Conservation (phyloP, 2,113 vertebrate species). For the Daphoenositta chrysoptera region DNA sequence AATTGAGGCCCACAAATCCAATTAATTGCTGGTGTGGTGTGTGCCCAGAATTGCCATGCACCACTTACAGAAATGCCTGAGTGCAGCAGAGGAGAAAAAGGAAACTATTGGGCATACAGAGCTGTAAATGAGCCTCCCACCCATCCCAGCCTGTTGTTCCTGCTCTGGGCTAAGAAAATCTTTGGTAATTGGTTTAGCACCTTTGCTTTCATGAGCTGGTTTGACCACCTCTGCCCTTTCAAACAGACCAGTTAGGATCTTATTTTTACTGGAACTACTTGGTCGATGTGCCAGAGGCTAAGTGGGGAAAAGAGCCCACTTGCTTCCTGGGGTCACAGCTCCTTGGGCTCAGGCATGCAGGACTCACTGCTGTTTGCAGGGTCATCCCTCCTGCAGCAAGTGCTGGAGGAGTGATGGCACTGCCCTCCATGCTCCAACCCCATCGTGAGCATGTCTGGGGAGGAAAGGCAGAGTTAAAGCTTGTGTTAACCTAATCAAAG, state of each 20-base stretch:
- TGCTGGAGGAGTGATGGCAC: rapidly evolving
- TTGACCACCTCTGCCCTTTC: neutral
- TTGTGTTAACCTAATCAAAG: neutral
- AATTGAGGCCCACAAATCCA: slow-evolving; percentile 39
- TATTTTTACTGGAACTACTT: neutral
- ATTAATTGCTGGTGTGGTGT: slow-evolving; percentile 13
- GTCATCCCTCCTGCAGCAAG: neutral
- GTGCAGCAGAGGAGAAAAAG: neutral
- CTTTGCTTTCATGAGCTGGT: neutral
- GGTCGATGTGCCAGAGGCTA: neutral
- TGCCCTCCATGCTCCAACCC: rapidly evolving
- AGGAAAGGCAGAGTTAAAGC: neutral
- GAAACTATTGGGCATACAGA: neutral
- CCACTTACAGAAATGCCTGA: neutral
- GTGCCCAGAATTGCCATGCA: neutral
- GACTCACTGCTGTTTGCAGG: neutral
- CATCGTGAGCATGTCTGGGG: too few relatives aligned
- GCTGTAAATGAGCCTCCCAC: neutral
- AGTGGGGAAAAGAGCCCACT: neutral
- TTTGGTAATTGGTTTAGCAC: neutral
- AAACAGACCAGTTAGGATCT: neutral
- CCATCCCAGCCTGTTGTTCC: neutral
- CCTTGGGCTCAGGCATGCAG: neutral
- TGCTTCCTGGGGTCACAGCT: neutral
- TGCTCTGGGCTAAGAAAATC: neutral